These are phyloP conservation scores for Cantharis lateralis DNA, from an alignment of 2,888 invertebrate species.

Conservation along the genomic window DNA sequence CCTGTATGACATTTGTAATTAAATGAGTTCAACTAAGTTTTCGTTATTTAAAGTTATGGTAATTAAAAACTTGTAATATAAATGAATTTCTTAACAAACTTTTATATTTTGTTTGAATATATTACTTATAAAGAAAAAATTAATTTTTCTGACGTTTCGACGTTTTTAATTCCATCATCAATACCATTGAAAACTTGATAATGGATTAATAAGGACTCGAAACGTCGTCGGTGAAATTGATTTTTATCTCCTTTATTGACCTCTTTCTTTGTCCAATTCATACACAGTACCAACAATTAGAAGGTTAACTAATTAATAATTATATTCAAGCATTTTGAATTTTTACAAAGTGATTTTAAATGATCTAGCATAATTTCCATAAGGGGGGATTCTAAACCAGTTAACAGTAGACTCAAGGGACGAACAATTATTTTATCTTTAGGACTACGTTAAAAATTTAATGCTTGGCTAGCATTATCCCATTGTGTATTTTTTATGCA, in stretches of 20 bases:
- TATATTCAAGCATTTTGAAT: not conserved
- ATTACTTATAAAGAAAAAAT: not conserved
- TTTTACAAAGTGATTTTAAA: not conserved
- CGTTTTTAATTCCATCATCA: too few species aligned
- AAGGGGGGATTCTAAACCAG: not conserved
- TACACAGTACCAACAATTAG: too few species aligned
- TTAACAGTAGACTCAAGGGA: not conserved
- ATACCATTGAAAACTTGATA: too few species aligned
- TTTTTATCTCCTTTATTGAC: too few species aligned
- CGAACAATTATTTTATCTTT: not conserved
- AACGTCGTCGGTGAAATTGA: too few species aligned
- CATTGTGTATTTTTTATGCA: not conserved
- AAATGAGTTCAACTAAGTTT: not conserved
- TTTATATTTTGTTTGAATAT: not conserved
- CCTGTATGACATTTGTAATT: not conserved
- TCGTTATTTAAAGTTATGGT: not conserved
- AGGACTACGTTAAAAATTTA: not conserved
- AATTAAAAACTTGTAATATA: not conserved
- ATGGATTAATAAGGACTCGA: too few species aligned
- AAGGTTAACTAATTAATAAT: too few species aligned
- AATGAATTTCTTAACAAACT: not conserved
- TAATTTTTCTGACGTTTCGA: too few species aligned
- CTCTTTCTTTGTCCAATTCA: too few species aligned
- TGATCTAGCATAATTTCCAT: not conserved
- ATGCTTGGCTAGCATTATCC: not conserved